Evolutionary conservation across 1,140 invertebrate species (phyloP).

Genomic region (Drosophila kurseongensis): DNA sequence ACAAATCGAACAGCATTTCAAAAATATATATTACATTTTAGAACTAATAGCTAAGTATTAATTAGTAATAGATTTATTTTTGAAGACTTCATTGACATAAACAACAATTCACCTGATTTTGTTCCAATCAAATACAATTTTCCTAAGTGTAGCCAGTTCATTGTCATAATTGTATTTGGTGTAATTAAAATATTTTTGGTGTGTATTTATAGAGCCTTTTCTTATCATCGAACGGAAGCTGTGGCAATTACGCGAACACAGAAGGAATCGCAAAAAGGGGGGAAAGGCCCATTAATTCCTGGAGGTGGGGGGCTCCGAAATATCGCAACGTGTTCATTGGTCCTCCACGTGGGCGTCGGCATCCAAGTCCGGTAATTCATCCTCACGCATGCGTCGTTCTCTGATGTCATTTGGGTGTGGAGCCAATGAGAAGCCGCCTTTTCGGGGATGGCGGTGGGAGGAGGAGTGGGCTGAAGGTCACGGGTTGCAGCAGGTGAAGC

Average conservation of each 20-base stretch:
- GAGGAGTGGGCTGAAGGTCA: conserved; percentile 14
- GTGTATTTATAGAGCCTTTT: conserved; percentile 21
- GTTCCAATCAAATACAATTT: no score
- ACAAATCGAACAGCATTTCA: no score
- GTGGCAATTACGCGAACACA: conserved; percentile 17
- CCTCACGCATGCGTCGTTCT: conserved; percentile 44
- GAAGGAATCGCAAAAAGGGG: background rate
- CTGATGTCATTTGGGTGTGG: conserved; percentile 43
- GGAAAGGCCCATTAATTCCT: background rate
- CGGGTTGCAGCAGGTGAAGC: background rate
- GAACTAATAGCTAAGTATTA: no score
- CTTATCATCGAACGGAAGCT: conserved; percentile 47
- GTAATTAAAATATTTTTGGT: conserved; percentile 3
- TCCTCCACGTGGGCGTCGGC: conserved; percentile 23
- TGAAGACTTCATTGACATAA: no score
- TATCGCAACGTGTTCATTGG: conserved; percentile 64
- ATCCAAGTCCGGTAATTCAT: conserved; percentile 27
- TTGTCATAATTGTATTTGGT: conserved; percentile 5
- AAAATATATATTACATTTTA: no score
- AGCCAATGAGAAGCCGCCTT: conserved; percentile 36
- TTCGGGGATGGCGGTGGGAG: background rate
- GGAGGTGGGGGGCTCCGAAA: conserved; percentile 9
- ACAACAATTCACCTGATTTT: no score
- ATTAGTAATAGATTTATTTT: no score
- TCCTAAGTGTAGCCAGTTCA: conserved; percentile 15